Evolutionary conservation across 64 coral and sea anemone species (phyloP), one percentile per base, ranked within the genome.

Genomic region (Orbicella faveolata): DNA sequence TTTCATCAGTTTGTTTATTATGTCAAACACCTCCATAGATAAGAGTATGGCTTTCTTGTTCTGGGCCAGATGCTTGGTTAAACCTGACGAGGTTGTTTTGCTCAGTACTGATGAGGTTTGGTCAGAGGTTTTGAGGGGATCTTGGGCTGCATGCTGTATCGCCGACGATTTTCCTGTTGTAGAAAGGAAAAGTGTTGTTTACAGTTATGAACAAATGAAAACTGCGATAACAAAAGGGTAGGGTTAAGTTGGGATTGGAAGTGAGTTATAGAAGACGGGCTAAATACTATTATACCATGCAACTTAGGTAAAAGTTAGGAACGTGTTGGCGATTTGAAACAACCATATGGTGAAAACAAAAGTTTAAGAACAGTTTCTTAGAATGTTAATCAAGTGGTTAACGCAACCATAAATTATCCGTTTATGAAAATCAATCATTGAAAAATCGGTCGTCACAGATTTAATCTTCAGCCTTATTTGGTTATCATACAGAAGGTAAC

Each of bases 151-250:
- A 41, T 81, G 48, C 64, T 82, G 79, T 48, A 90, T 83, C 1
- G 89, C 89, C 3, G 68, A 90, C 20, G 89, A 90, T 81, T 90
- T 90, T 21, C 89, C 89, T 90, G 39, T 59, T 33, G 23, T 57
- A 64, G 62, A 64, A 64, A 48, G 4, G 7, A 48, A 48, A 48
- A 6, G 44, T 48, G 4, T 48, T 48, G 5, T 48, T 3, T 48
- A 48, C 4, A 6, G 44, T 48, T 48, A 6, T 6, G 5, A 48
- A 48, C 44, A 48, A 4, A 48, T 48, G 44, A 48, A 48, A 48
- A 48, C 44, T 6, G 44, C 7, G 4, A 48, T 48, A 48, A 6
- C 4, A 48, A 48, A 48, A 6, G 0, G 44, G 4, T 48, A 48
- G 44, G 4, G 39, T 41, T 41, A 48, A 48, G 44, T 48, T 48